Evolutionary conservation across 2,797 vertebrate species (phyloP).

Genomic region (Gallinago stenura): DNA sequence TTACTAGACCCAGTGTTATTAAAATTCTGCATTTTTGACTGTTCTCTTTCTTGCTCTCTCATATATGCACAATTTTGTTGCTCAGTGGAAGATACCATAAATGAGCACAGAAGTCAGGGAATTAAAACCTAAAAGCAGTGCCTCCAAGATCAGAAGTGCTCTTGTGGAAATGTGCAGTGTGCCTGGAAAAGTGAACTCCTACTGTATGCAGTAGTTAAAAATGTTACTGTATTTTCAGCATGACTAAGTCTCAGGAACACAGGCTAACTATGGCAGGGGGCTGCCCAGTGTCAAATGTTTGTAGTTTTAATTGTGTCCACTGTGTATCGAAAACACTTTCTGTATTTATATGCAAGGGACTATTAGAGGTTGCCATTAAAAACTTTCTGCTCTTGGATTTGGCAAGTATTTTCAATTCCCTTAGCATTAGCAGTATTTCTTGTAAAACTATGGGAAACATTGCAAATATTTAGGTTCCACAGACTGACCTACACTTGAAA

Average conservation of each 20-base stretch:
- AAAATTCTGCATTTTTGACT: background rate
- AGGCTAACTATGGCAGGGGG: background rate
- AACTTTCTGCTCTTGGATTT: constrained; percentile 6
- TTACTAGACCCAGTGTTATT: background rate
- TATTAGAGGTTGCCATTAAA: background rate
- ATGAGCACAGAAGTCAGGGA: background rate
- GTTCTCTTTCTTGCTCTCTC: background rate
- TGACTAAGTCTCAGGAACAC: background rate
- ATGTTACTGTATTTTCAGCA: background rate
- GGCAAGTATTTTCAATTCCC: background rate
- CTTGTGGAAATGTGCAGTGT: background rate
- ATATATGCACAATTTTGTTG: background rate
- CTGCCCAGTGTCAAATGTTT: background rate
- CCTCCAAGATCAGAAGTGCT: background rate
- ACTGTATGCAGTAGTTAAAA: background rate
- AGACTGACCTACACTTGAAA: background rate
- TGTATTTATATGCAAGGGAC: background rate
- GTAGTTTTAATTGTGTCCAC: constrained; percentile 16
- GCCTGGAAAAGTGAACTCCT: background rate
- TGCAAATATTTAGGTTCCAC: background rate
- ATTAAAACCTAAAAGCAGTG: background rate
- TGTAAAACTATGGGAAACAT: background rate
- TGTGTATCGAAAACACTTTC: constrained; percentile 9
- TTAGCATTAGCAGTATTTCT: background rate
- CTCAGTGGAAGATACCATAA: background rate